Base-by-base conservation (phyloP, 2,113 vertebrate genomes). In the Crypturellus undulatus region DNA sequence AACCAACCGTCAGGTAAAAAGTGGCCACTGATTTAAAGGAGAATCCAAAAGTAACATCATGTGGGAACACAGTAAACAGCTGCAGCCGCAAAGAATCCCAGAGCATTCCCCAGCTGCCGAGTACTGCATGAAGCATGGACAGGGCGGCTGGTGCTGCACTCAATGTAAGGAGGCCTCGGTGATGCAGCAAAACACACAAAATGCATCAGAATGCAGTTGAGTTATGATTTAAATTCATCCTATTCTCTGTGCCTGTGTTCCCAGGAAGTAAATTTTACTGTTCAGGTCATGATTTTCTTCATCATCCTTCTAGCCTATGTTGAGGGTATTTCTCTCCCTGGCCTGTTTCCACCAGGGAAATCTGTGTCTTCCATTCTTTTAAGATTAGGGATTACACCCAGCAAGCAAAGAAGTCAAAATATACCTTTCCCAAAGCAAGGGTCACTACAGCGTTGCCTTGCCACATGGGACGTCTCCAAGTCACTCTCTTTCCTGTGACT, bases 51-150 rank as follows among this genome's bases (percentile, higher is more conserved):
- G 2, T 25, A 18, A 56, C 11, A 11, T 16, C 26, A 6, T 0
- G 0, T 12, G 21, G 38, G 54, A 9, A 26, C 14, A 34, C 1
- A 0, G 28, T n/a, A 43, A 79, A 71, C 3, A 34, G 36, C 17
- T 47, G 32, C 22, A 65, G 54, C 22, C 18, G 52, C 43, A 42
- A 15, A 28, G 19, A 60, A n/a, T 14, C 20, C n/a, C 65, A 70
- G 36, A 73, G 4, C 30, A 25, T n/a, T 82, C 6, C 3, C 40
- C 36, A 69, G 51, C 25, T 42, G 14, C 8, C n/a, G 83, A 70
- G 59, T 4, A 43, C 25, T 28, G 36, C 40, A 49, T 1, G 0
- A 25, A 25, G 20, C 24, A 42, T 5, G 15, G 19, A 18, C 9
- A 24, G 16, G 3, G 22, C 17, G 54, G 38, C 64, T 80, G 69